Base-by-base conservation (phyloP, 2,113 vertebrate species). In the Lagopus muta region DNA sequence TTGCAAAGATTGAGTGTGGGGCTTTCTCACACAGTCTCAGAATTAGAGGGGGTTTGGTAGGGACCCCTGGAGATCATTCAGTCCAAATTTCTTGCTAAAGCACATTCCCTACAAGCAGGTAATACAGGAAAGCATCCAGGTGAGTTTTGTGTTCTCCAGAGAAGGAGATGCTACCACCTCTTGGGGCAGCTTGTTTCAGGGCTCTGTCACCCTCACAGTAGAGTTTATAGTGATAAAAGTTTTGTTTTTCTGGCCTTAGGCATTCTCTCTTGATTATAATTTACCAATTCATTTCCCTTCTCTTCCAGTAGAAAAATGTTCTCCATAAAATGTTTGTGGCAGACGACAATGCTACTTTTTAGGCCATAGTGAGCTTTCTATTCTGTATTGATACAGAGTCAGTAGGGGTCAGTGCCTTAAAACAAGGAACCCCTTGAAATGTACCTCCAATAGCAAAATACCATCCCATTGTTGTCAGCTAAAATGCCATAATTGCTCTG, bases 401-500 rank as follows among this genome's bases (percentile, higher is more conserved):
- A 95, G 10, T 6, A 74, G 64, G 38, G 34, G 60, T 94, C 65
- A 16, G 1, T 52, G 21, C 14, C 47, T 81, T 34, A 43, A 89
- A 93, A 88, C 30, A 89, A 88, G 82, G 55, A 90, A 95, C 5
- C n/a, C 22, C 45, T 70, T 90, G 71, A 95, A 97, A 86, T 13
- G 27, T 83, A 84, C 54, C 55, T 94, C 52, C 60, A 85, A 64
- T 52, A 92, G 42, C 71, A 92, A 88, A 95, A 88, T 82, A 64
- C 67, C 64, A 94, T 48, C 61, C 67, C 40, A 61, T 82, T 95
- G 76, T 94, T 97, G 97, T 81, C 55, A 90, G 81, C 36, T 95
- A 95, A 97, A 97, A 95, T 95, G 94, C 95, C 93, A 86, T 98
- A 98, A 98, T 98, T 98, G 97, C 93, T 93, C 97, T 90, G 81